Evolutionary conservation across 2,113 vertebrate genomes (phyloP), one percentile per base, ranked within the genome.

Genomic region (Atlantisia rogersi): DNA sequence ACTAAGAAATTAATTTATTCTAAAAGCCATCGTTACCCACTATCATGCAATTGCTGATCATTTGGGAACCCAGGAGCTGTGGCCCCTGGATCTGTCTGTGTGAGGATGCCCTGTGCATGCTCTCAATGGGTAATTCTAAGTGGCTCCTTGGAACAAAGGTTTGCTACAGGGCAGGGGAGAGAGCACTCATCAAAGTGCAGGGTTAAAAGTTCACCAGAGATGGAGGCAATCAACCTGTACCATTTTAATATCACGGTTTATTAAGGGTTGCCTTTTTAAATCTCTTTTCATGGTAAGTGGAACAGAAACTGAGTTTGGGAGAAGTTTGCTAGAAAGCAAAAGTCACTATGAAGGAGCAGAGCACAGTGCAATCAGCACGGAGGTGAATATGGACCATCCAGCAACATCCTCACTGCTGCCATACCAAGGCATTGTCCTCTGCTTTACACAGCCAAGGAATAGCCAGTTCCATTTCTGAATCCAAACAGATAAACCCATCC

Each of bases 1-100:
- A 35, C 18, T 2, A 35, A 79, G 60, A 94, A 76, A 44, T 53
- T 42, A 48, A 37, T 84, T 94, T 83, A n/a, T 35, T 90, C 80
- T 53, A 76, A 37, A 50, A 76, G 32, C 22, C 22, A 13, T 15
- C 67, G n/a, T 81, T 25, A 74, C 20, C 14, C n/a, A 59, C 12
- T 19, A 21, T 7, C 18, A 26, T 24, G 4, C 0, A 0, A 16
- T n/a, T 22, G 50, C 46, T 50, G 42, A 42, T 94, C 0, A 2
- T 21, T 82, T 39, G 37, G 76, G n/a, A 42, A 32, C 20, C 17
- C 86, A 73, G 40, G 3, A 3, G 53, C 26, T 60, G 6, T 16
- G 46, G 19, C 31, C 26, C 17, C 35, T 12, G 1, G 11, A 32
- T 18, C 18, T 64, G 14, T 5, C 2, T 25, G 31, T 9, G 5